These are phyloP conservation scores for Lucilia sericata DNA, from an alignment of 1,140 invertebrate species.

Conservation along the genomic window DNA sequence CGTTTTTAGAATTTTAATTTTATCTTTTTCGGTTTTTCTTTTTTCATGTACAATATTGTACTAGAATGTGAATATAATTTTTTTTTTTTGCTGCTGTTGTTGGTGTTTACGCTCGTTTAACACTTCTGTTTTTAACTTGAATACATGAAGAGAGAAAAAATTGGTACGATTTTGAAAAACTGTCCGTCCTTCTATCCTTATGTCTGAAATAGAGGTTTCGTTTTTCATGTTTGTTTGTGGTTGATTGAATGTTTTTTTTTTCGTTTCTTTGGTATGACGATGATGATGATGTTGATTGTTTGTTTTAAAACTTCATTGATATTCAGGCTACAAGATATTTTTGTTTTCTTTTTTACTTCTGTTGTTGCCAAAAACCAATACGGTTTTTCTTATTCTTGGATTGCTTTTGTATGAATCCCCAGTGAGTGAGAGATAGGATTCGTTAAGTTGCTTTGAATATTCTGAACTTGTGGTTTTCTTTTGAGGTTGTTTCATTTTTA, in stretches of 20 bases:
- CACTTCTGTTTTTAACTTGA: not conserved
- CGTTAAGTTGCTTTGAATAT: too few species aligned
- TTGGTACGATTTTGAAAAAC: not conserved
- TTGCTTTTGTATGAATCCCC: not conserved
- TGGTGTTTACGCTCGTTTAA: slow-evolving; percentile 29
- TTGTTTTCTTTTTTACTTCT: not conserved
- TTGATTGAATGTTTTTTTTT: not conserved
- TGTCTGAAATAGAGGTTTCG: not conserved
- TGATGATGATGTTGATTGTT: slow-evolving; percentile 2
- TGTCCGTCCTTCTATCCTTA: not conserved
- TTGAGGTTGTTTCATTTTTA: too few species aligned
- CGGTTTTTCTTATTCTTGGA: not conserved
- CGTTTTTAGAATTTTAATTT: slow-evolving; percentile 29
- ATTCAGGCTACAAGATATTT: slow-evolving; percentile 3
- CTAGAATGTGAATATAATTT: not conserved
- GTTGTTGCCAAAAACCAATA: not conserved
- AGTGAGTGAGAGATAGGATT: too few species aligned
- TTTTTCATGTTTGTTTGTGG: not conserved
- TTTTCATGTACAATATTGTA: not conserved
- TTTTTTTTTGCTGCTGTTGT: not conserved
- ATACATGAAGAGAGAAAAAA: not conserved
- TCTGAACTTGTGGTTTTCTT: too few species aligned
- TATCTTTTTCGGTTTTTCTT: slow-evolving; percentile 1
- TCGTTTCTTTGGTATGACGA: not conserved
- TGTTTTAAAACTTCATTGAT: slow-evolving; percentile 6